Percentiles rank a stretch among this genome's conserved stretches.
Conservation (phyloP, 2,797 vertebrate genomes). For the Sebastes matsubarae region DNA sequence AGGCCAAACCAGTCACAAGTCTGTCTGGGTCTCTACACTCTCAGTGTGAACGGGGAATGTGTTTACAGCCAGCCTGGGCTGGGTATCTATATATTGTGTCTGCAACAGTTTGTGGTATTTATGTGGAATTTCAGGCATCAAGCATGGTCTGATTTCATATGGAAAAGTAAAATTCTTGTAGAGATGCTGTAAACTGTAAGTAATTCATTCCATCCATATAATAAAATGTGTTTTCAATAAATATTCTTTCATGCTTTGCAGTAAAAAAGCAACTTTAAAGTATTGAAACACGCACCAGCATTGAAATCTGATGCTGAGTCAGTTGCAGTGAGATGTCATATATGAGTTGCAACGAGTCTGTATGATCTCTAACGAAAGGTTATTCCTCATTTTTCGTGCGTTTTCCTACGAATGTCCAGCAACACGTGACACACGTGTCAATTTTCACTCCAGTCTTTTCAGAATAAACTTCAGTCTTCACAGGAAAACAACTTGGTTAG, state of each 20-base stretch:
- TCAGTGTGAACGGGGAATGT: slow-evolving; percentile 9
- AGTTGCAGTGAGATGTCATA: not conserved
- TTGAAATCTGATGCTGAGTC: not conserved
- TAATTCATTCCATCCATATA: slow-evolving; percentile 1
- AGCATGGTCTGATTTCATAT: slow-evolving; percentile 54
- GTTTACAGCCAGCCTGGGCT: not conserved
- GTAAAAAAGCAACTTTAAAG: slow-evolving; percentile 8
- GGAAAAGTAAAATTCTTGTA: slow-evolving; percentile 60
- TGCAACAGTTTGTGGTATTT: not conserved
- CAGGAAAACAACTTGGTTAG: too few relatives aligned
- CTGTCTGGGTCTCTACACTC: slow-evolving; percentile 55
- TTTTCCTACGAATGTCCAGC: too few relatives aligned
- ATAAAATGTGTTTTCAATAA: slow-evolving; percentile 26
- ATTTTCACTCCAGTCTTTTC: too few relatives aligned
- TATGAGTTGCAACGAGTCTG: not conserved
- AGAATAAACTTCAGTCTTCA: too few relatives aligned
- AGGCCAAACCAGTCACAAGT: slow-evolving; percentile 59
- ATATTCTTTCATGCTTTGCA: slow-evolving; percentile 11
- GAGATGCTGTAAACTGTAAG: slow-evolving; percentile 31
- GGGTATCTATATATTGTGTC: not conserved
- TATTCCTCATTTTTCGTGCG: too few relatives aligned
- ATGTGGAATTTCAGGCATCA: slow-evolving; percentile 25
- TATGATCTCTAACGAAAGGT: too few relatives aligned
- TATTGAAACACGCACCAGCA: not conserved
- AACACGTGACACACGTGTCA: too few relatives aligned